Base-by-base conservation (phyloP, 1,140 invertebrate species). In the Panagrolaimus sp. region DNA sequence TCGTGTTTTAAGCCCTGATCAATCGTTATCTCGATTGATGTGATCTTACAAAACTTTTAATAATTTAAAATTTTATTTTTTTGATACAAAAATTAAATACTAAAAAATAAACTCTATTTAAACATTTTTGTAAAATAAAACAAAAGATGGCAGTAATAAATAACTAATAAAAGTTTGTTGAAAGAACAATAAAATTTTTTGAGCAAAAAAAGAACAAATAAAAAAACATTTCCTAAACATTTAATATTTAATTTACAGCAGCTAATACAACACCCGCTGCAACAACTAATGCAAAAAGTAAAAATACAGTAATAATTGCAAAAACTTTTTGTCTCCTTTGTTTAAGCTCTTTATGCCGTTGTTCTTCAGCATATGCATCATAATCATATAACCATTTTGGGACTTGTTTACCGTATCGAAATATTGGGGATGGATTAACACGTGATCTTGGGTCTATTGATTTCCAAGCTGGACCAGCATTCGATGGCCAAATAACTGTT, bases 391-490 rank as follows among this genome's bases (percentile, higher is more conserved):
- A 16, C 27, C 23, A 27, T 44, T 67, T 57, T 1, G 66, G 66
- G 9, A 67, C 16, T 13, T 42, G 13, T 48, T 67, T 67, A 9
- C 66, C 66, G 43, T 38, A 67, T 1, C 66, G 27, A 23, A 67
- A 67, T 1, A 67, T 47, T 9, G 66, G 66, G 14, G 48, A 67
- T 16, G 48, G 14, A 14, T 14, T 44, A n/a, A 20, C 42, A 8
- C 43, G 65, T 14, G 66, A 61, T 14, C 48, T 48, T 65, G 31
- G 20, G 5, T 67, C 66, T 9, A 48, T 48, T 0, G 57, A 45
- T 67, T 67, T 67, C 66, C 66, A 67, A 16, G 66, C 66, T 1
- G 66, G 66, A 25, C 66, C 66, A 43, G 66, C 66, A 46, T 67
- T 57, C 9, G 46, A 42, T n/a, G 66, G 66, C 66, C 66, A 67